Evolutionary conservation across 2,888 invertebrate genomes (phyloP), one percentile per base, ranked within the genome.

Genomic region (Lepetodrilus schrolli): DNA sequence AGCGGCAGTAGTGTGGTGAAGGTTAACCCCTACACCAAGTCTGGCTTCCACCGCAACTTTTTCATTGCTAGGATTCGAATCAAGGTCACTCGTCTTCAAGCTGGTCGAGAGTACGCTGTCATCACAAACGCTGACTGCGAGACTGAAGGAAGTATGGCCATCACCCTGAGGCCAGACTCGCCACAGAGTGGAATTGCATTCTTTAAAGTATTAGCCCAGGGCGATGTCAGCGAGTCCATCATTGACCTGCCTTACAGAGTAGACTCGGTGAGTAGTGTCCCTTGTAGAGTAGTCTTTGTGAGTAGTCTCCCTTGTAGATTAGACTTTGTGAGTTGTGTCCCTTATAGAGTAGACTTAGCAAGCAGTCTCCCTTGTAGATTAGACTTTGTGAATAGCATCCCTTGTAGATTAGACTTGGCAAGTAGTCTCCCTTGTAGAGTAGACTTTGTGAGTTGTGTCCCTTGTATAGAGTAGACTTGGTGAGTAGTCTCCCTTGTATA

Each of bases 121-220:
- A 58, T 73, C n/a, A 75, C 74, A 36, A 80, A 80, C 43, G 80
- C 74, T 2, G 78, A 80, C 73, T 80, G 80, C 37, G 50, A 58
- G 0, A 50, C 48, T 0, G 20, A 34, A 4, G 78, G 75, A 4
- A 76, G 76, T 20, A 66, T 80, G 36, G 72, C 75, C 7, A 77
- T 80, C 69, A 74, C 76, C 5, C 21, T 77, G 50, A 72, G n/a
- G 23, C n/a, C 58, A 1, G n/a, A 26, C 4, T 8, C n/a, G 7
- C 7, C 30, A 7, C 13, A 73, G 38, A 43, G 43, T 2, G 38
- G 17, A 8, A 65, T 49, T 21, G 73, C 74, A 34, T 70, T 66
- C 23, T 78, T 78, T 72, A 76, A 43, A 72, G 75, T 77, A 13
- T 38, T 66, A 21, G 10, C 48, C n/a, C 37, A 17, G n/a, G 70